Base-by-base conservation (phyloP, 2,797 vertebrate genomes). In the Apodemus agrarius region DNA sequence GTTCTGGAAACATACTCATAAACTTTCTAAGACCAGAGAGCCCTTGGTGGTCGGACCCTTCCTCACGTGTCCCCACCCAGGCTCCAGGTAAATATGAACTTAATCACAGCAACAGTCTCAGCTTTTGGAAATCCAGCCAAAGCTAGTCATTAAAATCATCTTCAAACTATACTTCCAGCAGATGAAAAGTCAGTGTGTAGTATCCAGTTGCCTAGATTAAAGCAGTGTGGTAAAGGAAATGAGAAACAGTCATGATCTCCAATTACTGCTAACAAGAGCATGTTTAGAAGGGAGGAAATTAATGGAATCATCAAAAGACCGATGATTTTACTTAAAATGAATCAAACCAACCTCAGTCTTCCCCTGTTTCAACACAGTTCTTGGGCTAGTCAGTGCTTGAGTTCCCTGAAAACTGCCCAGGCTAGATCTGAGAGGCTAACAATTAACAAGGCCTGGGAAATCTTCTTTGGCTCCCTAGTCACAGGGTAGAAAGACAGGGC, bases 231-330 rank as follows among this genome's bases (percentile, higher is more conserved):
- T 59, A 4, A 67, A 65, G 65, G 72, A 78, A 90, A 94, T 80
- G 52, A 96, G 63, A 91, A 95, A 96, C 81, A 92, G 82, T 54
- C 63, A 94, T 65, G 89, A 93, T 93, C 96, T 95, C 94, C 94
- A 95, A 96, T 95, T 93, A 97, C 65, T 82, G 67, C 76, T 85
- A 96, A 96, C 54, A 94, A 93, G 84, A 96, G 63, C n/a, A 16
- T 95, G 93, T 95, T 96, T 81, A 87, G 76, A 96, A 94, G 79
- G 76, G 89, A 97, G 69, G 52, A 95, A 96, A 96, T 95, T 90
- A 97, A 97, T 89, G 78, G 52, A 95, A 93, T 90, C 90, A 96
- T 97, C 96, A 96, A 94, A 96, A 97, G 96, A 63, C 69, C 90
- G 54, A 34, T 90, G 74, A 96, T 97, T 96, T 96, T 90, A 85